Evolutionary conservation across 2,888 invertebrate genomes (phyloP), one percentile per base, ranked within the genome.

Genomic region (Cerceris ruficornis): DNA sequence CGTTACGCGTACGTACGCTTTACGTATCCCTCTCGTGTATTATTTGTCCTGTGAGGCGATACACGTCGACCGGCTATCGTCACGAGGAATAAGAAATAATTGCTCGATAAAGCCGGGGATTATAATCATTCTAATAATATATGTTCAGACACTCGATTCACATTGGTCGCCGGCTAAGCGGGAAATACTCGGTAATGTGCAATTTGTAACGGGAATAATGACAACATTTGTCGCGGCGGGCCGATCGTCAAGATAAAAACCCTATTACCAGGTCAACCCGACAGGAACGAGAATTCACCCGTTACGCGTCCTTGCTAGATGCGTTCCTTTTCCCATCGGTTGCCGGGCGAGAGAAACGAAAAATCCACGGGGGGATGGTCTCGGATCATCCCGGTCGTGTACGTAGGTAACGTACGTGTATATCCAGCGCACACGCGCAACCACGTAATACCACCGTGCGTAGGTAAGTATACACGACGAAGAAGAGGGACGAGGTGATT

Each of bases 401-500:
- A 28, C 28, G 28, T 28, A 28, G 28, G 28, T 28, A n/a, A 28
- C 28, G 28, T 28, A 28, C 4, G 28, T 28, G 28, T 28, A 28
- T 28, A 2, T 28, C 28, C 28, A 28, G 28, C 28, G 28, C 28
- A 28, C 28, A 28, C 28, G 28, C 28, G 28, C 28, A 4, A 28
- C 28, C 28, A 28, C 28, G 28, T 28, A 28, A 43, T 59, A 58
- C 66, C 67, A 60, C 69, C 69, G 74, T 58, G 69, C 76, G 73
- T 80, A 71, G 66, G 75, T 77, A 74, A 78, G 77, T 77, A 72
- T 67, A 28, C 64, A 15, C 69, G 74, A 70, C 70, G 67, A 62
- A 62, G 75, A 76, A 84, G 77, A 75, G 81, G 77, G 80, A 84
- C 82, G 82, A 81, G 75, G 77, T 81, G 85, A 86, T 87, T 86